Conservation (phyloP, 2,888 invertebrate genomes). For the Trichacis sp. region DNA sequence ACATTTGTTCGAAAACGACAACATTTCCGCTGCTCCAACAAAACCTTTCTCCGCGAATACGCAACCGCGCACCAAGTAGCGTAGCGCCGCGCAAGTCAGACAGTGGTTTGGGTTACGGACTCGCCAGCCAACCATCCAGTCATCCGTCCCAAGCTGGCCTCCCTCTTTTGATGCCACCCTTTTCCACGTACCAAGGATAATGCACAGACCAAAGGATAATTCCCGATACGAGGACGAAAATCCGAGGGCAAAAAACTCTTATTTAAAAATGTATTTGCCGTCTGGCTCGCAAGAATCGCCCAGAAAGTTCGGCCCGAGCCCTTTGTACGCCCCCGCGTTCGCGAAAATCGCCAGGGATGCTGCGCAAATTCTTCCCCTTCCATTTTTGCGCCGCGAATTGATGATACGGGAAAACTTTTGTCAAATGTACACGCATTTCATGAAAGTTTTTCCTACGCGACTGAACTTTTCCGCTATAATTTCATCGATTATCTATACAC, state of each 20-base stretch:
- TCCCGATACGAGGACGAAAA: slow-evolving; percentile 67
- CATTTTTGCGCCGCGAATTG: not conserved
- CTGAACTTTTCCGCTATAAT: slow-evolving; percentile 38
- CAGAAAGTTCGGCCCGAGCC: slow-evolving; percentile 32
- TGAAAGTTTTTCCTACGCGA: slow-evolving; percentile 6
- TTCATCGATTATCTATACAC: not conserved
- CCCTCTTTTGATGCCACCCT: slow-evolving; percentile 62
- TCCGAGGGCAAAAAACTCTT: slow-evolving; percentile 64
- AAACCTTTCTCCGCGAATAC: too few species aligned
- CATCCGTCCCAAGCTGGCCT: slow-evolving; percentile 39
- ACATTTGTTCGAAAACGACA: too few species aligned
- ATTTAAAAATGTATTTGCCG: slow-evolving; percentile 69
- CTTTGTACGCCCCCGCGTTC: slow-evolving; percentile 18
- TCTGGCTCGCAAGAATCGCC: slow-evolving; percentile 53
- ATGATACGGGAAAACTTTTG: slow-evolving; percentile 5
- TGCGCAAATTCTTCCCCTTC: too few species aligned
- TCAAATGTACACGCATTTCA: not conserved
- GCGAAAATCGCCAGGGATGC: too few species aligned
- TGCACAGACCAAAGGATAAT: slow-evolving; percentile 68
- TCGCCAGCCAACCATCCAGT: slow-evolving; percentile 41
- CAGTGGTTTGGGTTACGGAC: slow-evolving; percentile 52
- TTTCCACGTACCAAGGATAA: slow-evolving; percentile 60
- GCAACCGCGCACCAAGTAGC: slow-evolving; percentile 61
- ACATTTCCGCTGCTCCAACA: too few species aligned
- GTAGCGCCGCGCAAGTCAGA: slow-evolving; percentile 62